Base-by-base conservation (phyloP, 2,888 invertebrate genomes). In the Hedychridium roseum region DNA sequence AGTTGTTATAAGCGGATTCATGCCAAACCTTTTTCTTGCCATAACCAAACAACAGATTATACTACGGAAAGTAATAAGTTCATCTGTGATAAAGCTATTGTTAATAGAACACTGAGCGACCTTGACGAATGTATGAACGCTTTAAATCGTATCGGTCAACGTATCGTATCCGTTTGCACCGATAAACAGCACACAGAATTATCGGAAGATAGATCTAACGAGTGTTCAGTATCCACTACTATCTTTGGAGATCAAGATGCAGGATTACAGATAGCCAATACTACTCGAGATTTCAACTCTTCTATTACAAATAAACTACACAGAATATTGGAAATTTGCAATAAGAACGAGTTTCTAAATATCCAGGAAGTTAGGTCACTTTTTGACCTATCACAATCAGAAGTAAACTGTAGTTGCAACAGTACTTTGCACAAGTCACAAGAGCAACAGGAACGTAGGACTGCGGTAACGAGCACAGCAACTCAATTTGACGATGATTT, bases 151-250 rank as follows among this genome's bases (percentile, higher is more conserved):
- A 55, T 57, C 6, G 41, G 57, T 26, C 49, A 61, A 35, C 50
- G 43, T n/a, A 54, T 60, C 30, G 49, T 51, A 34, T 45, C 43
- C 7, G 43, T 57, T 4, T 50, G 54, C 7, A 45, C 50, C 15
- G 54, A 57, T 4, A 57, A 50, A 30, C 56, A 53, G 31, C 36
- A 43, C 30, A 4, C 30, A 15, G 41, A 54, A 11, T 42, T 41
- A 35, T 43, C 23, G 15, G 36, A 52, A 3, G 45, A 53, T 14
- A 31, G 35, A 1, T 15, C 39, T 6, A 54, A 66, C 2, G 14
- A 41, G 15, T 59, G 60, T 31, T 36, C 53, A 9, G 58, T 64
- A 16, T 51, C 64, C 2, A 58, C 62, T n/a, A 63, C 56, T 30
- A 54, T 57, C 23, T 47, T 15, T 1, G 46, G 41, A 5, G 50